phyloP scores from a whole-genome alignment of 2,113 vertebrate genomes.

The Leptobrachium leishanense region DNA sequence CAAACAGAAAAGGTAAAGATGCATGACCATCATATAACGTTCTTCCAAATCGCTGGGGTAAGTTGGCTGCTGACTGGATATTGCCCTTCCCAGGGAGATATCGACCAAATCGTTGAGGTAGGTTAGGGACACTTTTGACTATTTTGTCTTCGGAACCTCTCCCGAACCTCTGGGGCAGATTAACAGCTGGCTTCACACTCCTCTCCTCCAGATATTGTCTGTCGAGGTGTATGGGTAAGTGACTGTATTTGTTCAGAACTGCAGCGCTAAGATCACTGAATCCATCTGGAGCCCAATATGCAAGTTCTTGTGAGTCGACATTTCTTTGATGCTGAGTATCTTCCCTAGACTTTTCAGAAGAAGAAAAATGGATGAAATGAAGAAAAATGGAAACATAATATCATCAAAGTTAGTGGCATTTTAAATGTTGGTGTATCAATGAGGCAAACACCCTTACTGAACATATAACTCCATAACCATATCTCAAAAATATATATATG shows the following conservation, averaged over 20 bases:
- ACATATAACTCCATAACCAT: too few relatives aligned
- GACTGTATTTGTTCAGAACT: constrained; percentile 59
- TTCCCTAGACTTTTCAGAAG: constrained; percentile 55
- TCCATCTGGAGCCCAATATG: constrained; percentile 63
- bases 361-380: background rate
- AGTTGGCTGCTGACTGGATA: constrained; percentile 53
- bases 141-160: constrained; percentile 56
- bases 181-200: constrained; percentile 55
- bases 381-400: background rate
- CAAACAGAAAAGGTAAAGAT: constrained; percentile 56
- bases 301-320: constrained; percentile 63
- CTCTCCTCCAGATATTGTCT: constrained; percentile 60
- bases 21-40: background rate
- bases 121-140: constrained; percentile 42
- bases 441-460: too few relatives aligned
- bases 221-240: constrained; percentile 68
- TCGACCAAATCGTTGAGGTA: constrained; percentile 63
- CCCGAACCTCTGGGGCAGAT: constrained; percentile 68
- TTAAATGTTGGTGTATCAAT: too few relatives aligned
- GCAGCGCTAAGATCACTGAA: constrained; percentile 58
- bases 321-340: constrained; percentile 61
- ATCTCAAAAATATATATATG: too few relatives aligned
- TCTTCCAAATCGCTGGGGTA: constrained; percentile 47
- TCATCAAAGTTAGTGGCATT: too few relatives aligned
- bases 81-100: constrained; percentile 48